These are phyloP conservation scores for Hydrochoerus hydrochaeris DNA, from an alignment of 2,113 vertebrate genomes.

Conservation along the genomic window DNA sequence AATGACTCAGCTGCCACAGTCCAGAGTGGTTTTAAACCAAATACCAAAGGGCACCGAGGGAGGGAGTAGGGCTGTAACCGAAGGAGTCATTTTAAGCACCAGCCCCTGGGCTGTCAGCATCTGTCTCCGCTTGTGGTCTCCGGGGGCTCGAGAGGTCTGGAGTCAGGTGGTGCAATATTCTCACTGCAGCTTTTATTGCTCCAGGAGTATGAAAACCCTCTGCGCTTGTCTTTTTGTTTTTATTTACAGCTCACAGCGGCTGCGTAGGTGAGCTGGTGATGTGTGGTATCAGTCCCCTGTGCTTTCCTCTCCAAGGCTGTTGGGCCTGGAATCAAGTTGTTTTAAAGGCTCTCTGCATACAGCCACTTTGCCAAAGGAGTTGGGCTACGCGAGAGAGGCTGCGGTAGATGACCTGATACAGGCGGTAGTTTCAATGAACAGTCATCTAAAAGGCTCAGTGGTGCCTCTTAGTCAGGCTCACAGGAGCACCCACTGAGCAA, in stretches of 20 bases:
- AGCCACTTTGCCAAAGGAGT: background rate
- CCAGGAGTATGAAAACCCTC: background rate
- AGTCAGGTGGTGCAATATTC: background rate
- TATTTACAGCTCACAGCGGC: background rate
- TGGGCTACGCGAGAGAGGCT: background rate
- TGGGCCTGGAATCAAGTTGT: background rate
- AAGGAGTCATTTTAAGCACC: background rate
- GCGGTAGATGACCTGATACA: background rate
- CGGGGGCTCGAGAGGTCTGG: background rate
- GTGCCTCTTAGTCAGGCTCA: background rate
- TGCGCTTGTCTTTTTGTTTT: background rate
- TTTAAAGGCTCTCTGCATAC: background rate
- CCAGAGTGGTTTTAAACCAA: background rate
- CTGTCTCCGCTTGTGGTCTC: background rate
- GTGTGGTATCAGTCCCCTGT: background rate
- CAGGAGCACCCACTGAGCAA: slow-evolving; percentile 25
- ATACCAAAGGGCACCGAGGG: background rate
- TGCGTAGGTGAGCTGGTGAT: background rate
- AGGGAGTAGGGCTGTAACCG: background rate
- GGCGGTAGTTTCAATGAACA: background rate
- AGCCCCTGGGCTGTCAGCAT: background rate
- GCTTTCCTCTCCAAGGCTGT: no score
- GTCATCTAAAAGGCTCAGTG: background rate
- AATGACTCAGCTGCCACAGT: background rate
- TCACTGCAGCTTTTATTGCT: background rate